Evolutionary conservation across 2,113 vertebrate species (phyloP).

Genomic region (Rallus limicola): DNA sequence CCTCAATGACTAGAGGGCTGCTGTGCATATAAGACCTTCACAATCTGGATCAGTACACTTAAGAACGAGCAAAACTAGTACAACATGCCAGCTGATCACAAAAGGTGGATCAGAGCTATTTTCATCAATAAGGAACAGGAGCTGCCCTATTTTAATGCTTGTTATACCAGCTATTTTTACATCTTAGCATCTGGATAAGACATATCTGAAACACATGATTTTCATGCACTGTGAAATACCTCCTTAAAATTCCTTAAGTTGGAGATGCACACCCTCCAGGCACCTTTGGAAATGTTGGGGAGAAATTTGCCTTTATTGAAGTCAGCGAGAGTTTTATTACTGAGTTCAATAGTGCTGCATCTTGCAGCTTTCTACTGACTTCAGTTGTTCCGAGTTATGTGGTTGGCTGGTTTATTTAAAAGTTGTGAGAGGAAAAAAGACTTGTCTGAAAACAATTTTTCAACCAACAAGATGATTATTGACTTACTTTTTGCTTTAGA

Average conservation of each 20-base stretch:
- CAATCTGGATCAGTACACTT: constrained; percentile 3
- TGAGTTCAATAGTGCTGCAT: neutral
- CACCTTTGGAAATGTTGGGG: constrained; percentile 15
- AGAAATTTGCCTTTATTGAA: constrained; percentile 24
- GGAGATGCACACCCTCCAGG: constrained; percentile 1
- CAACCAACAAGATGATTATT: neutral
- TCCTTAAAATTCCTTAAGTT: constrained; percentile 35
- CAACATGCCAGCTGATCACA: neutral
- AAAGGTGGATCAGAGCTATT: neutral
- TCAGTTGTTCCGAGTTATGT: neutral
- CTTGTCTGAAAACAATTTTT: neutral
- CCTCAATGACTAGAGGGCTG: neutral
- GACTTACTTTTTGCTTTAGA: neutral
- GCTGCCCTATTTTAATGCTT: constrained; percentile 31
- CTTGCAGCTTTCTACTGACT: constrained; percentile 6
- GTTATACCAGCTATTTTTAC: constrained; percentile 2
- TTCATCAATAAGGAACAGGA: neutral
- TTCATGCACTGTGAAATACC: neutral
- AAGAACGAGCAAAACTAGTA: neutral
- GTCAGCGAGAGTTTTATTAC: neutral
- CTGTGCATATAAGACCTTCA: neutral
- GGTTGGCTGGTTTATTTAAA: constrained; percentile 1
- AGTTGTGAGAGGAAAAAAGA: neutral
- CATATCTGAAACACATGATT: neutral
- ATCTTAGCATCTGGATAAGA: neutral